Base-by-base conservation (phyloP, 2,888 invertebrate species). In the Cheilosia grossa region DNA sequence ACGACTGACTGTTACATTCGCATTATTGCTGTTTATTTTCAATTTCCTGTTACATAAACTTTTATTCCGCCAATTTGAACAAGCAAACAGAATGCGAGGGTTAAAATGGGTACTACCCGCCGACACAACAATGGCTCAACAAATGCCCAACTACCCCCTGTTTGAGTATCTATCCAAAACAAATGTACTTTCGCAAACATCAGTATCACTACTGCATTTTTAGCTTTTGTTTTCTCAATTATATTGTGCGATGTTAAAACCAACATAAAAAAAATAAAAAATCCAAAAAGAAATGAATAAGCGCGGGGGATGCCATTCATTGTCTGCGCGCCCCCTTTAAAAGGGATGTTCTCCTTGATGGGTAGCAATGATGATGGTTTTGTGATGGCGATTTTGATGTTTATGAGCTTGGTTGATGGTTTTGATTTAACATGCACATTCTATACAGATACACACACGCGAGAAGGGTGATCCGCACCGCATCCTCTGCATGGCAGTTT, bases 311-410 rank as follows among this genome's bases (percentile, higher is more conserved):
- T 44, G 40, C 53, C 40, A 30, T 21, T 27, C 21, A 42, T 42
- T 67, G 67, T 54, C 42, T 67, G 61, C 30, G 70, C 17, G 49
- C 21, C n/a, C 27, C 15, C 24, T 9, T 4, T 17, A n/a, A 47
- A 40, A 59, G 21, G 49, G 51, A 17, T 42, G 59, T 1, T 27
- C n/a, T 67, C 44, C 51, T 51, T 64, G 51, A 47, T 58, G 44
- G 61, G 51, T 10, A 33, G 37, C 24, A 44, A 63, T 64, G 75
- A 70, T 77, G 79, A 75, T 79, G 82, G 63, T 78, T 83, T 63
- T 79, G 70, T 75, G 79, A 79, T 83, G 83, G 83, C 83, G 79
- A 83, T 83, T 83, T 83, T 83, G 83, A 83, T 83, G 79, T 83
- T 83, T 79, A 83, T 79, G 83, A 83, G 79, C 74, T 70, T 44